Evolutionary conservation across 2,113 vertebrate species (phyloP).

Genomic region (Trogon surrucura): DNA sequence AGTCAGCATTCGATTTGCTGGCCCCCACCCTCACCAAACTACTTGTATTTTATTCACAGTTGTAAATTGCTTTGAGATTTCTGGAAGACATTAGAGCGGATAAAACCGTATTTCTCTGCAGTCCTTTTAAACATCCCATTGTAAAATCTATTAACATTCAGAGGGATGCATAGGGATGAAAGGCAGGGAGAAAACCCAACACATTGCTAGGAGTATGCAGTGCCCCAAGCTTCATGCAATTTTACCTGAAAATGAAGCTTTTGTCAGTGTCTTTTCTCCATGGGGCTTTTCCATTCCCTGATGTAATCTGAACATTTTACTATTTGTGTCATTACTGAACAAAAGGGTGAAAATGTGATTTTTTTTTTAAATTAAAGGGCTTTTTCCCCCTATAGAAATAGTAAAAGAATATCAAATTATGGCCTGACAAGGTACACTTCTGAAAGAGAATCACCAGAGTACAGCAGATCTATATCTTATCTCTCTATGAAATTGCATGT

Average conservation of each 20-base stretch:
- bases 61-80: conserved; percentile 60
- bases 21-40: background rate
- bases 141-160: conserved; percentile 58
- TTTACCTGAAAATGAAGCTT: conserved; percentile 61
- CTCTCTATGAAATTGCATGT: conserved; percentile 63
- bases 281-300: conserved; percentile 38
- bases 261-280: conserved; percentile 40
- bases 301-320: conserved; percentile 63
- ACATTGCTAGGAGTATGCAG: background rate
- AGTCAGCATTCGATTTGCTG: background rate
- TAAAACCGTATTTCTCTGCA: conserved; percentile 39
- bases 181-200: background rate
- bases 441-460: conserved; percentile 54
- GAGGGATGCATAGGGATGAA: background rate
- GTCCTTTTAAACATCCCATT: conserved; percentile 10
- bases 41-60: conserved; percentile 14
- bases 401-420: conserved; percentile 67
- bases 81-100: conserved; percentile 30
- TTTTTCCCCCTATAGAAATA: background rate
- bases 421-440: conserved; percentile 55
- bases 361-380: conserved; percentile 43
- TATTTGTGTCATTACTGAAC: conserved; percentile 64
- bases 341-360: conserved; percentile 47
- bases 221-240: background rate
- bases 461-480: conserved; percentile 72